Conservation (phyloP, 2,113 vertebrate species). For the Aphyosemion australe region DNA sequence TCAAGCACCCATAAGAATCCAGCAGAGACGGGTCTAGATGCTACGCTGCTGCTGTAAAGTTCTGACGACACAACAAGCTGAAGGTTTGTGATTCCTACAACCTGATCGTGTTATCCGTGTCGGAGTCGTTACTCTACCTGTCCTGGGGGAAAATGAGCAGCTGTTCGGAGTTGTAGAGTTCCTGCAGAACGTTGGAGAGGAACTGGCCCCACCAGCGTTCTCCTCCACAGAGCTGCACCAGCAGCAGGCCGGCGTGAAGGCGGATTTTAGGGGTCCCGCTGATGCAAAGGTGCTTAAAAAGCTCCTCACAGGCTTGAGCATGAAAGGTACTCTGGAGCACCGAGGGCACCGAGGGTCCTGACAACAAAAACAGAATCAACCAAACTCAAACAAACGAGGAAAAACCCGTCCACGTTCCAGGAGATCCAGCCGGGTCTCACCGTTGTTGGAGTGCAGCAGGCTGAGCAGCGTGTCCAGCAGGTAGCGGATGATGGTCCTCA, state of each 20-base stretch:
- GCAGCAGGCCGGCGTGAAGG: constrained; percentile 91
- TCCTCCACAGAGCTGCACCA: constrained; percentile 95
- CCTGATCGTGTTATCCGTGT: too few relatives aligned
- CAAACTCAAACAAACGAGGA: rapidly evolving
- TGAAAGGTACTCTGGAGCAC: constrained; percentile 96
- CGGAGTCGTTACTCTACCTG: constrained; percentile 76
- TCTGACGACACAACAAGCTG: too few relatives aligned
- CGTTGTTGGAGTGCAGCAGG: constrained; percentile 95
- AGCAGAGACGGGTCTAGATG: too few relatives aligned
- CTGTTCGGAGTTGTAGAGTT: constrained; percentile 98
- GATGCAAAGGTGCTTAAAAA: constrained; percentile 98
- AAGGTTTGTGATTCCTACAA: too few relatives aligned
- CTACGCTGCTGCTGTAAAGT: too few relatives aligned
- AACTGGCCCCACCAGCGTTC: constrained; percentile 99
- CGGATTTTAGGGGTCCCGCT: constrained; percentile 98
- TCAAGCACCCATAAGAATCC: too few relatives aligned
- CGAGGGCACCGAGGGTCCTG: constrained; percentile 92
- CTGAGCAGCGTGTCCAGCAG: constrained; percentile 97
- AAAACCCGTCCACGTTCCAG: neutral
- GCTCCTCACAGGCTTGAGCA: constrained; percentile 95
- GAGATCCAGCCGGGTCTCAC: constrained; percentile 72
- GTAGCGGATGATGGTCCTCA: constrained; percentile 95
- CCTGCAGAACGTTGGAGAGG: constrained; percentile 97
- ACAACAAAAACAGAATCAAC: neutral
- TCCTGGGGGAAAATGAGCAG: constrained; percentile 98